Percentiles rank a stretch among this genome's conserved stretches.
These are phyloP conservation scores for Limanda limanda DNA, from an alignment of 2,113 vertebrate genomes.

Conservation along the genomic window DNA sequence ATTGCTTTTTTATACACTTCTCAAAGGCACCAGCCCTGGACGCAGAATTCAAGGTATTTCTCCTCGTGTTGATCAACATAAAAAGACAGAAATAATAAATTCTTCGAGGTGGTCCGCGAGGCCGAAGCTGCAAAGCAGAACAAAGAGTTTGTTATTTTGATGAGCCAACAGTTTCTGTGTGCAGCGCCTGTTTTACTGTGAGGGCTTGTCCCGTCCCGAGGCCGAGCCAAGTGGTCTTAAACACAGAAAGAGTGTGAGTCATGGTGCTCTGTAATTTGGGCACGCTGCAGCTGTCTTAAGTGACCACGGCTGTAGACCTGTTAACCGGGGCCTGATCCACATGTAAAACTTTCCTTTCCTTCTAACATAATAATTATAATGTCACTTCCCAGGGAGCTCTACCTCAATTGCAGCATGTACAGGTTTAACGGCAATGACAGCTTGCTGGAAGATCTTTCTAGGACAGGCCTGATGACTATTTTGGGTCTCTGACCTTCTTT, in stretches of 20 bases:
- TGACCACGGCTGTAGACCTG: slow-evolving; percentile 77
- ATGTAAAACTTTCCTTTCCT: slow-evolving; percentile 80
- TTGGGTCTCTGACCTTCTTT: slow-evolving; percentile 74
- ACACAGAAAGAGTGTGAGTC: slow-evolving; percentile 68
- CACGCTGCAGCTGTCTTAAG: slow-evolving; percentile 73
- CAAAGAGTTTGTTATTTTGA: slow-evolving; percentile 66
- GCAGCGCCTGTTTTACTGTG: slow-evolving; percentile 59
- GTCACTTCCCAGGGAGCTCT: slow-evolving; percentile 71
- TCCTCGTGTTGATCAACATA: slow-evolving; percentile 17
- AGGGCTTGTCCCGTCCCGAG: slow-evolving; percentile 35
- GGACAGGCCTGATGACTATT: slow-evolving; percentile 74
- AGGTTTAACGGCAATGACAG: slow-evolving; percentile 71
- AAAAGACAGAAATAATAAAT: slow-evolving; percentile 44
- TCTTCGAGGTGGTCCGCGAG: slow-evolving; percentile 56
- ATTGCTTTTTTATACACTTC: background rate
- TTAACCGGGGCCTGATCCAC: slow-evolving; percentile 74
- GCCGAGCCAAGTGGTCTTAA: slow-evolving; percentile 63
- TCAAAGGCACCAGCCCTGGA: slow-evolving; percentile 2
- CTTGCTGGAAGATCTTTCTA: slow-evolving; percentile 69
- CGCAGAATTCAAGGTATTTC: background rate
- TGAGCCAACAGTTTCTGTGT: slow-evolving; percentile 65
- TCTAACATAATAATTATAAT: slow-evolving; percentile 77
- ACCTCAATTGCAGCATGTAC: slow-evolving; percentile 69
- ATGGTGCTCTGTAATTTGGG: slow-evolving; percentile 80
- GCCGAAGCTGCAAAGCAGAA: slow-evolving; percentile 48